These are phyloP conservation scores for Varroa destructor DNA, from an alignment of 1,140 invertebrate species.

Conservation along the genomic window DNA sequence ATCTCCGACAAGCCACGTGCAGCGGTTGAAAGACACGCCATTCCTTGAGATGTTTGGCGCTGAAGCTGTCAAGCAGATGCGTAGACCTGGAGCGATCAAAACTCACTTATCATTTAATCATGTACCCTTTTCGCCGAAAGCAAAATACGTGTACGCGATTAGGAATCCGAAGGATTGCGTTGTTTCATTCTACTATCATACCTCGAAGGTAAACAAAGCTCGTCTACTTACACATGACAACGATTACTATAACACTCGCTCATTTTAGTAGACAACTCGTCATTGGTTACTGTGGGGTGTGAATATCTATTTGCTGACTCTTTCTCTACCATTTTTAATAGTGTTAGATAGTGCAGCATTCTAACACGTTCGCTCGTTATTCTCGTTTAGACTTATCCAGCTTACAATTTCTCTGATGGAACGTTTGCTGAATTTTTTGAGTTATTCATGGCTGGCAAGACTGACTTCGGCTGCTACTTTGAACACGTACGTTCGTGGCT, in stretches of 20 bases:
- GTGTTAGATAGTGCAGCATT: too few relatives aligned
- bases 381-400: background rate
- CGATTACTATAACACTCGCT: too few relatives aligned
- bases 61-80: slow-evolving; percentile 30
- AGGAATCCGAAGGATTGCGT: slow-evolving; percentile 33
- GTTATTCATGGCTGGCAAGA: slow-evolving; percentile 37
- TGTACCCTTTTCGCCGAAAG: slow-evolving; percentile 29
- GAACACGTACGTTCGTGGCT: slow-evolving; percentile 39
- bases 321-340: too few relatives aligned
- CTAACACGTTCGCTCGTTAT: too few relatives aligned
- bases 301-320: too few relatives aligned
- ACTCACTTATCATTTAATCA: slow-evolving; percentile 33
- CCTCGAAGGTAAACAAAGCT: slow-evolving; percentile 14
- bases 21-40: too few relatives aligned
- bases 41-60: background rate
- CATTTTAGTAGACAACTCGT: too few relatives aligned
- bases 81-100: slow-evolving; percentile 33
- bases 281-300: too few relatives aligned
- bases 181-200: slow-evolving; percentile 33
- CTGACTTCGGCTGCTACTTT: slow-evolving; percentile 41
- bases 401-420: slow-evolving; percentile 32
- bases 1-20: too few relatives aligned
- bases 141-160: slow-evolving; percentile 34
- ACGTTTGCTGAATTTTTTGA: slow-evolving; percentile 40
- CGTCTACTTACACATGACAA: too few relatives aligned